Evolutionary conservation across 1,140 invertebrate species (phyloP), one percentile per base, ranked within the genome.

Genomic region (Panagrolaimus sp.): DNA sequence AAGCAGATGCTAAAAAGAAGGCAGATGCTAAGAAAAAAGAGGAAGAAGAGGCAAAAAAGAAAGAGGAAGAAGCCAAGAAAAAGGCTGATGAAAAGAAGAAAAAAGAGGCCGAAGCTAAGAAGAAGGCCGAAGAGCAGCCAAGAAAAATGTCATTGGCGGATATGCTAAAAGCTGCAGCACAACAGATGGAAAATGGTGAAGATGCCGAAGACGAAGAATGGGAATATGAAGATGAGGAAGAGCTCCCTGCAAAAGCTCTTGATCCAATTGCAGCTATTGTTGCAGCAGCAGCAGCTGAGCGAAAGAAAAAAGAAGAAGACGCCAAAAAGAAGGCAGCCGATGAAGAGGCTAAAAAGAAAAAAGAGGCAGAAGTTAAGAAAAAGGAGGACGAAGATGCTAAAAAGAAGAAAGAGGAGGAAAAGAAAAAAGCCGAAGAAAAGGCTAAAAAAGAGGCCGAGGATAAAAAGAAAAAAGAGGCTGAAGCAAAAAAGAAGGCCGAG

Each of bases 191-290:
- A 57, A n/a, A n/a, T n/a, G n/a, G n/a, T n/a, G 51, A 57, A 8
- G 51, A 57, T 5, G 51, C 11, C 11, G 51, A 57, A 1, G 51
- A 57, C n/a, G 51, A 57, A 5, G 51, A 57, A 16, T 57, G 51
- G 51, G 51, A 57, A 57, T 20, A 57, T 57, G 51, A 57, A 13
- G 51, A 57, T 20, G 20, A 57, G 8, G 51, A 57, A 57, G 51
- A 57, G 27, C 51, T 16, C 4, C 31, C 31, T 4, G 51, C 51
- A 20, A 57, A 57, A 27, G 31, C 31, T 2, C 11, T 57, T 13
- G 51, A 57, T 57, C 51, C 51, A 11, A 57, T 57, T 57, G 51
- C 51, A 20, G 51, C 51, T 27, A 57, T 57, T 8, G 51, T 57
- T 13, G 51, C 51, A 0, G 51, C 51, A 1, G 51, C 51, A 9